Evolutionary conservation across 2,888 invertebrate genomes (phyloP).

Genomic region (Nasonovia ribisnigri): DNA sequence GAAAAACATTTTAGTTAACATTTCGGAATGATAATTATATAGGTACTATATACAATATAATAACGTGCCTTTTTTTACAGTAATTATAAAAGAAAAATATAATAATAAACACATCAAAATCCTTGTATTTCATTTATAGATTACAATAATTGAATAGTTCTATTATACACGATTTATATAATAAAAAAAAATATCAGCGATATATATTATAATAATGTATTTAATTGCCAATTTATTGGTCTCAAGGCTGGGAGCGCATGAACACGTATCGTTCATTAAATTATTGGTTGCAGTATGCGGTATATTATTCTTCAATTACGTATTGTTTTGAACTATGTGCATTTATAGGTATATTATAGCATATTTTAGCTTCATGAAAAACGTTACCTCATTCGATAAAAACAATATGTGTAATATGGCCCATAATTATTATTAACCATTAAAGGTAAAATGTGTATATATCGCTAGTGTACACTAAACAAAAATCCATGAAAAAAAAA

Average conservation of each 20-base stretch:
- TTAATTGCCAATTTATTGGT: conserved; percentile 11
- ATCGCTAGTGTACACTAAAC: neutral
- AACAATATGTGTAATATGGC: neutral
- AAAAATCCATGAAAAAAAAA: neutral
- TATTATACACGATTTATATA: neutral
- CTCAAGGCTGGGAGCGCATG: neutral
- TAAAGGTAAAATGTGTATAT: neutral
- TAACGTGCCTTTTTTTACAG: neutral
- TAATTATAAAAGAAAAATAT: neutral
- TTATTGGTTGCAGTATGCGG: neutral
- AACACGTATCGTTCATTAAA: neutral
- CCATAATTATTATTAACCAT: neutral
- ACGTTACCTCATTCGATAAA: neutral
- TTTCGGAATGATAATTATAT: conserved; percentile 23
- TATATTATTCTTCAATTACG: conserved; percentile 8
- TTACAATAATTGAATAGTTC: neutral
- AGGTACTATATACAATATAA: neutral
- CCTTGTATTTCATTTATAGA: conserved; percentile 15
- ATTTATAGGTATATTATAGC: neutral
- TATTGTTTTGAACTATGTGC: neutral
- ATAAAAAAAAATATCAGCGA: neutral
- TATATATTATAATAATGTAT: neutral
- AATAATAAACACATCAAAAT: neutral
- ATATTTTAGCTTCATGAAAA: neutral
- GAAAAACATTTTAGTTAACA: neutral